Conservation (phyloP, 2,113 vertebrate species). For the Heteronetta atricapilla region DNA sequence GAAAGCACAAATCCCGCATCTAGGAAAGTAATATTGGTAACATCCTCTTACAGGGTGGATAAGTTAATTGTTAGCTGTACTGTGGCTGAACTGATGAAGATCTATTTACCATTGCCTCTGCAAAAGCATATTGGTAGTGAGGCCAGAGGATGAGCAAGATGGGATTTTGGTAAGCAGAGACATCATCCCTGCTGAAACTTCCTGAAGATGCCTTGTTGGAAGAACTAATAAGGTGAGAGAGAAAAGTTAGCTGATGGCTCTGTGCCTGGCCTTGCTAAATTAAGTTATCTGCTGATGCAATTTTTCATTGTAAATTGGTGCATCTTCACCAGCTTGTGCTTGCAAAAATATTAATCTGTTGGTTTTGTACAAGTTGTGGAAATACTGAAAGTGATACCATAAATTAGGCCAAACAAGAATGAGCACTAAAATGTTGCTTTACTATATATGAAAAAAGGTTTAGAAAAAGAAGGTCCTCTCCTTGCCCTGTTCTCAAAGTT, state of each 20-base stretch:
- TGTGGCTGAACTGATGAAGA: not conserved
- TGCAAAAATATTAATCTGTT: constrained; percentile 33
- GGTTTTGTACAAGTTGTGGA: constrained; percentile 14
- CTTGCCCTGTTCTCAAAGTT: constrained; percentile 52
- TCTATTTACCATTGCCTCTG: not conserved
- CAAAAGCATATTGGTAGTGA: not conserved
- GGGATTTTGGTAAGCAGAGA: not conserved
- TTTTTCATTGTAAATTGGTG: not conserved
- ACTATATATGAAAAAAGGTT: constrained; percentile 52
- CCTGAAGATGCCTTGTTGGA: not conserved
- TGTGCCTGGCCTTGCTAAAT: not conserved
- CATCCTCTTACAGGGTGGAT: not conserved
- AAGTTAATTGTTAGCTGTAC: not conserved
- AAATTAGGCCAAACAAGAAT: constrained; percentile 57
- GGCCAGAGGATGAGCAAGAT: not conserved
- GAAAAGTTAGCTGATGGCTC: not conserved
- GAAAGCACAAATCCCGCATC: not conserved
- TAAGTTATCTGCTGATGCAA: not conserved
- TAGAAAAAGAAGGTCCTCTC: constrained; percentile 45
- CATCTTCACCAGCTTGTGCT: not conserved
- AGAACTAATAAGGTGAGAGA: not conserved
- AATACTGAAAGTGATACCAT: constrained; percentile 5
- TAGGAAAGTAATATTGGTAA: not conserved
- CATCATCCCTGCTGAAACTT: not conserved
- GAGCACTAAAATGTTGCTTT: constrained; percentile 51